Conservation (phyloP, 2,888 invertebrate species). For the Amblyteles armatorius region DNA sequence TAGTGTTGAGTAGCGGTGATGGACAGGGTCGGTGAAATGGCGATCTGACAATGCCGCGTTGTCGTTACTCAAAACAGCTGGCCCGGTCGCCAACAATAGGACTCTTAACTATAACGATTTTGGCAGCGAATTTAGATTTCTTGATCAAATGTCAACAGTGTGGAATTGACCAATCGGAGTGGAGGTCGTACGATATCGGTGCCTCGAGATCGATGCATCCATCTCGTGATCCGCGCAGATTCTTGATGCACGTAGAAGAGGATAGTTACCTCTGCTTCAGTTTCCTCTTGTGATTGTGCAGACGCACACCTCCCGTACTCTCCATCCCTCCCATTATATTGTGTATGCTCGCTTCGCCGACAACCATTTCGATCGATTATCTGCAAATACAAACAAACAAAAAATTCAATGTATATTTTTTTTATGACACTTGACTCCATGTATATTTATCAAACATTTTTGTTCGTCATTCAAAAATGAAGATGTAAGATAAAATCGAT, state of each 20-base stretch:
- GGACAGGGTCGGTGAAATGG: background rate
- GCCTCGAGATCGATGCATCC: slow-evolving; percentile 9
- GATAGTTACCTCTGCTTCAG: slow-evolving; percentile 92
- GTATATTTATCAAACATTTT: background rate
- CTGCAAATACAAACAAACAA: slow-evolving; percentile 67
- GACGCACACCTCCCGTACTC: slow-evolving; percentile 94
- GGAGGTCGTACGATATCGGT: slow-evolving; percentile 53
- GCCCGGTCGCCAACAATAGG: slow-evolving; percentile 67
- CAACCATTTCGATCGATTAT: slow-evolving; percentile 89
- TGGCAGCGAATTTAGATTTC: slow-evolving; percentile 69
- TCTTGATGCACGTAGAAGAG: background rate
- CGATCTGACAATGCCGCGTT: slow-evolving; percentile 27
- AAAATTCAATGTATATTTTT: slow-evolving; percentile 1
- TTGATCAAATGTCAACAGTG: slow-evolving; percentile 71
- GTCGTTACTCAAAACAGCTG: slow-evolving; percentile 63
- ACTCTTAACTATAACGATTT: slow-evolving; percentile 70
- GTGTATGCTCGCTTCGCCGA: slow-evolving; percentile 93
- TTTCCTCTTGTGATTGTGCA: slow-evolving; percentile 95
- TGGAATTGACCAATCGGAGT: slow-evolving; percentile 60
- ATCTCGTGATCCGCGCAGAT: background rate
- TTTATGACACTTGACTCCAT: background rate
- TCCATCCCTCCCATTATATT: slow-evolving; percentile 96
- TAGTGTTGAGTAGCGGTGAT: background rate
- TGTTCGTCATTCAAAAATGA: background rate
- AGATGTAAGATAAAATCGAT: background rate